Conservation (phyloP, 2,888 invertebrate genomes). For the Polyommatus iphigenia region DNA sequence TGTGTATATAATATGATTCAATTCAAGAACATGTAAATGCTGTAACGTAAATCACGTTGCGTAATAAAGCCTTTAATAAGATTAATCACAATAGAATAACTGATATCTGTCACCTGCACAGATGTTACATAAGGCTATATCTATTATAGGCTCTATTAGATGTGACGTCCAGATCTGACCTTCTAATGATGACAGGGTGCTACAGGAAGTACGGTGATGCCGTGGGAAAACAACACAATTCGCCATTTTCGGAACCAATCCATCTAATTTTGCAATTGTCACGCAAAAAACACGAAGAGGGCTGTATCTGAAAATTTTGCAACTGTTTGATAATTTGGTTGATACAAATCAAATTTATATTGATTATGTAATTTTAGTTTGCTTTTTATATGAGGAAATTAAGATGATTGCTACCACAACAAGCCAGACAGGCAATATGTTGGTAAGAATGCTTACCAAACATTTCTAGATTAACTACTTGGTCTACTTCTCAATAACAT, state of each 20-base stretch:
- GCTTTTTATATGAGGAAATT: not conserved
- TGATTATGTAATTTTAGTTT: no score
- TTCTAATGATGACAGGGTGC: conserved; percentile 10
- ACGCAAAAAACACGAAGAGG: not conserved
- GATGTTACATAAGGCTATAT: not conserved
- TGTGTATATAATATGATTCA: not conserved
- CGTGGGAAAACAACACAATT: conserved; percentile 19
- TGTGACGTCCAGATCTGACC: conserved; percentile 7
- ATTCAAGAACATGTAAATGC: not conserved
- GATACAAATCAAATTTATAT: not conserved
- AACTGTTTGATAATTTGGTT: not conserved
- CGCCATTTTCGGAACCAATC: conserved; percentile 9
- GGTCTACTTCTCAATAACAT: not conserved
- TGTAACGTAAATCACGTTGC: not conserved
- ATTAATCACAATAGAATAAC: not conserved
- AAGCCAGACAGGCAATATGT: not conserved
- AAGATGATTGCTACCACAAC: not conserved
- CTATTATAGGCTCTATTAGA: not conserved
- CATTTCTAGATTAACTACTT: not conserved
- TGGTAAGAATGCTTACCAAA: not conserved
- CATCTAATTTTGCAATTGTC: conserved; percentile 1
- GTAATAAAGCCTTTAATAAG: not conserved
- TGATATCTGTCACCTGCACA: not conserved
- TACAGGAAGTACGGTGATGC: not conserved
- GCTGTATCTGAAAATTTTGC: not conserved